Base-by-base conservation (phyloP, 2,888 invertebrate genomes). In the Himalopsyche tibetana region DNA sequence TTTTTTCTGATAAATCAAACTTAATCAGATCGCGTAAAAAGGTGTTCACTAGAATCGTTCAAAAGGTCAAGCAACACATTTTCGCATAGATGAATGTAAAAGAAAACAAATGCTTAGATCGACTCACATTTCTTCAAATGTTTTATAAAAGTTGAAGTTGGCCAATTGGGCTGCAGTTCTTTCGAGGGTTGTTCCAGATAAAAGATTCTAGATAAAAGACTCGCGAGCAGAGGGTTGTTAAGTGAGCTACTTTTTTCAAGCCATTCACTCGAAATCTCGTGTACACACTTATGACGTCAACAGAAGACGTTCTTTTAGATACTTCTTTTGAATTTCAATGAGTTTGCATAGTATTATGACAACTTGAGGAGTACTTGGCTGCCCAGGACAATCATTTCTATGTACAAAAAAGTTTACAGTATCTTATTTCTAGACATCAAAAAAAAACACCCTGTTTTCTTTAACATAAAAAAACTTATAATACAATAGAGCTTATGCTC, bases 311-410 rank as follows among this genome's bases (percentile, higher is more conserved):
- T 74, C 36, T 74, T 74, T 74, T 5, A 36, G 63, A 74, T 36
- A 74, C 74, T 36, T 74, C 74, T 74, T 74, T 38, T 74, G 74
- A 74, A 74, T 74, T 74, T 74, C 74, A 74, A 74, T 74, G 74
- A 74, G 38, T 74, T 74, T 74, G 74, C 74, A 74, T 74, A 74
- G 38, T 5, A 38, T 74, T 74, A 38, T 74, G 12, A 74, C 15
- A 74, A 9, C 38, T 74, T 74, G 38, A 74, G 69, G 28, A 28
- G 28, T 74, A 74, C 8, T 9, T 15, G 38, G 55, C 36, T 74
- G 38, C 36, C 15, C 74, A 38, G 74, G 74, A 74, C 74, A 36
- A 36, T 74, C 28, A 19, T 63, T 8, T 19, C 19, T 63, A n/a
- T 6, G 19, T 56, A 0, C 19, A 8, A 51, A 51, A 9, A 51